Evolutionary conservation across 1,140 invertebrate species (phyloP).

Genomic region (Hylaeus volcanicus): DNA sequence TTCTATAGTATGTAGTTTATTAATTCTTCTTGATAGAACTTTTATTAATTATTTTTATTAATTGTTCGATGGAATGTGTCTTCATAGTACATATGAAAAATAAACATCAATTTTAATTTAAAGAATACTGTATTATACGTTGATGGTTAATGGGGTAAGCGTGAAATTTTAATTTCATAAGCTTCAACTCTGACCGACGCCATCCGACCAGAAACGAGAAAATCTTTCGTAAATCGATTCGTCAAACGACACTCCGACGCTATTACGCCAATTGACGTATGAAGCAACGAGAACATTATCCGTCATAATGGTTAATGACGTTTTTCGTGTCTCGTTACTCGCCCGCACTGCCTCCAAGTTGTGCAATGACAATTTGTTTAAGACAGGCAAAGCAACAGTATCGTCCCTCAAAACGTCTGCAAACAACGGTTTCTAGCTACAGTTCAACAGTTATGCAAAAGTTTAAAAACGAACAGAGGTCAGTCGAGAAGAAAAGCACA

Average conservation of each 20-base stretch:
- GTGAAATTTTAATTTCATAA: no score
- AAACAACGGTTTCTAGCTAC: neutral
- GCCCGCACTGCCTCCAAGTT: slow-evolving; percentile 21
- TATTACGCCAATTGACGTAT: slow-evolving; percentile 48
- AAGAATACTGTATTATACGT: no score
- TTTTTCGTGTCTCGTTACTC: slow-evolving; percentile 44
- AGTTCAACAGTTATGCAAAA: neutral
- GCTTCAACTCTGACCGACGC: no score
- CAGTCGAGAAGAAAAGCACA: neutral
- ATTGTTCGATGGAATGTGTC: no score
- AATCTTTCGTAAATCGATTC: slow-evolving; percentile 37
- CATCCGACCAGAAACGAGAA: neutral
- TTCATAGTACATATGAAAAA: no score
- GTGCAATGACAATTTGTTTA: slow-evolving; percentile 40
- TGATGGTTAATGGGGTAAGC: no score
- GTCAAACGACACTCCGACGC: slow-evolving; percentile 17
- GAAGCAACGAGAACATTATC: slow-evolving; percentile 45
- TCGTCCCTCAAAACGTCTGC: neutral
- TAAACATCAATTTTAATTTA: no score
- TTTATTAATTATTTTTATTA: no score
- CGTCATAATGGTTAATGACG: slow-evolving; percentile 35
- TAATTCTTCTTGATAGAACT: no score
- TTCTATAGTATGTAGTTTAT: no score
- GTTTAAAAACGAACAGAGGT: neutral
- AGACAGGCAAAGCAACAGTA: slow-evolving; percentile 1